These are phyloP conservation scores for Platyscapa corneri DNA, from an alignment of 1,140 invertebrate genomes.

Conservation along the genomic window DNA sequence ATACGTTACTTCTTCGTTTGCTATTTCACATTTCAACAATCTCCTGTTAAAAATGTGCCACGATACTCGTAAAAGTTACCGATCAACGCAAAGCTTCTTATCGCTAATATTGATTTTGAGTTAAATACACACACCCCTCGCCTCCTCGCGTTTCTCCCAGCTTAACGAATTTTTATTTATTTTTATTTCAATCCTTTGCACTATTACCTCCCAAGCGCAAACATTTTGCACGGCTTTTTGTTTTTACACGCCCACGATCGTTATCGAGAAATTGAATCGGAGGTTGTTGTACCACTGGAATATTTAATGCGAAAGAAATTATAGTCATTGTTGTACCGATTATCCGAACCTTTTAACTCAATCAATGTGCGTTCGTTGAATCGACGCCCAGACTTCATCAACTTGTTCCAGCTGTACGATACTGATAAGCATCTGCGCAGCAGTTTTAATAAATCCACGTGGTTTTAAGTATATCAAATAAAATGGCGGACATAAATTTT, in stretches of 20 bases:
- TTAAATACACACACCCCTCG: neutral
- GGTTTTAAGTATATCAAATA: neutral
- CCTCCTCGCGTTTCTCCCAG: neutral
- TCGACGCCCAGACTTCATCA: neutral
- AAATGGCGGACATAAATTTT: neutral
- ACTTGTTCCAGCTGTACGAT: neutral
- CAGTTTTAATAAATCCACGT: neutral
- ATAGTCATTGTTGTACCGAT: neutral
- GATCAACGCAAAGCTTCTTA: neutral
- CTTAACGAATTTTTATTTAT: neutral
- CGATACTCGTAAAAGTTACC: too few relatives aligned
- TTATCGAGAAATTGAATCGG: neutral
- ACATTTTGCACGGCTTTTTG: neutral
- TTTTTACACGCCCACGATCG: neutral
- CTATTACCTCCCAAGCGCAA: too few relatives aligned
- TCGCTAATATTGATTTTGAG: neutral
- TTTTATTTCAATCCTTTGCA: neutral
- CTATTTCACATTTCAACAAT: too few relatives aligned
- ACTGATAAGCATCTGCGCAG: neutral
- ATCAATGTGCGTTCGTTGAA: neutral
- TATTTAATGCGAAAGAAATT: neutral
- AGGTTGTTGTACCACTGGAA: neutral
- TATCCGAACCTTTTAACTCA: neutral
- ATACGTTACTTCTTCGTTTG: too few relatives aligned
- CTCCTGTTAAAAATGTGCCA: too few relatives aligned